Conservation (phyloP, 2,888 invertebrate genomes). For the Ferdinandea cuprea region DNA sequence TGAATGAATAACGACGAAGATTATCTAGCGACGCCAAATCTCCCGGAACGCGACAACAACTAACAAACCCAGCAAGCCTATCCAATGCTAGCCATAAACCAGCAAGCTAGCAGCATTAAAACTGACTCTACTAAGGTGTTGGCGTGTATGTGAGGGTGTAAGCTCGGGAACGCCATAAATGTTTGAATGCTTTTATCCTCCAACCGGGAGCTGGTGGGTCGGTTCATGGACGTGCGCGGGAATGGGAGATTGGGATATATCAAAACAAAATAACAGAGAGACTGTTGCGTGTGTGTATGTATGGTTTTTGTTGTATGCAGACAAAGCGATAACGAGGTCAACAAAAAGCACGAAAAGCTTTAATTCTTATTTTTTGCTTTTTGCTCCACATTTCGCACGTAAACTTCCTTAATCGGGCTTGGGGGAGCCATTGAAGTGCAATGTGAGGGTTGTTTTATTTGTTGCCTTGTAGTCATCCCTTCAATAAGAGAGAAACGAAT, state of each 20-base stretch:
- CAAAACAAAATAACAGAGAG: not conserved
- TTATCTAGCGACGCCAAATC: slow-evolving; percentile 53
- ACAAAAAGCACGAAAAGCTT: slow-evolving; percentile 55
- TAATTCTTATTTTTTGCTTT: slow-evolving; percentile 41
- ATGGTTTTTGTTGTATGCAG: slow-evolving; percentile 27
- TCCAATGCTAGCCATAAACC: slow-evolving; percentile 5
- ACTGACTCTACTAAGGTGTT: not conserved
- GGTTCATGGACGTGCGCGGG: not conserved
- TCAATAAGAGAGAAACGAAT: slow-evolving; percentile 25
- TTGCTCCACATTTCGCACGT: slow-evolving; percentile 42
- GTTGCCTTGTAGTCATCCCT: slow-evolving; percentile 1
- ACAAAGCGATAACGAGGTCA: slow-evolving; percentile 46
- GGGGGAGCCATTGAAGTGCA: slow-evolving; percentile 32
- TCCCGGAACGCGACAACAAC: slow-evolving; percentile 52
- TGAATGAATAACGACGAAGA: slow-evolving; percentile 52
- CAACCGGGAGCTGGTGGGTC: not conserved
- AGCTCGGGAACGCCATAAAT: slow-evolving; percentile 29
- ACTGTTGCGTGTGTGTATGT: not conserved
- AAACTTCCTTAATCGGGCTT: slow-evolving; percentile 25
- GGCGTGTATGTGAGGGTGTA: slow-evolving; percentile 31
- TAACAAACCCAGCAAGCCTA: slow-evolving; percentile 7
- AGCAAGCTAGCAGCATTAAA: not conserved
- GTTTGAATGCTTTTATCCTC: slow-evolving; percentile 18
- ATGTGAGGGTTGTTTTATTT: slow-evolving; percentile 7
- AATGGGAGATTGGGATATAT: too few species aligned